phyloP scores from a whole-genome alignment of 1,140 invertebrate genomes.

The Metopolophium dirhodum region DNA sequence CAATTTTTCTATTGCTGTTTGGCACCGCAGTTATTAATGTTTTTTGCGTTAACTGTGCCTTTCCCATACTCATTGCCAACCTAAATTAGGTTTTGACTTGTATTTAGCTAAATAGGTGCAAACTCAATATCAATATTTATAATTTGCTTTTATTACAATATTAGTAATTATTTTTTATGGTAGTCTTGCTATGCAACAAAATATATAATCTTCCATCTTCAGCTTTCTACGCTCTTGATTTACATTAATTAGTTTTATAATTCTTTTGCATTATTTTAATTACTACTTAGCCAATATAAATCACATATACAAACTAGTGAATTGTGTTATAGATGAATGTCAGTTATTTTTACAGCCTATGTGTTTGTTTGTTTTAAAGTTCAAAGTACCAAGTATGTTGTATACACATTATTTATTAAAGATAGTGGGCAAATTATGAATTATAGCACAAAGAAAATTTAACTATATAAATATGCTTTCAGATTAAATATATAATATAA shows the following conservation, averaged over 20 bases:
- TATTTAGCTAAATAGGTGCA: not conserved
- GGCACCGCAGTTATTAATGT: not conserved
- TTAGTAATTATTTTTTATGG: not conserved
- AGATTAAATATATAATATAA: not conserved
- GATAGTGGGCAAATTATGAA: not conserved
- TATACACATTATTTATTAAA: not conserved
- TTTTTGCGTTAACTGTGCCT: not conserved
- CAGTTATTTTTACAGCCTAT: not conserved
- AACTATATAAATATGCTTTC: not conserved
- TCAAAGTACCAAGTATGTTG: not conserved
- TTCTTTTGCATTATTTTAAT: not conserved
- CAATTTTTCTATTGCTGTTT: not conserved
- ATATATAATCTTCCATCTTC: not conserved
- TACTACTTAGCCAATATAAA: not conserved
- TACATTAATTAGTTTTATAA: not conserved
- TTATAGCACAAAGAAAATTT: not conserved
- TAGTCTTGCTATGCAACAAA: not conserved
- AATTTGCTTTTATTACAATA: not conserved
- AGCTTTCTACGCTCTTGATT: not conserved
- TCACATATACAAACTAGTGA: not conserved
- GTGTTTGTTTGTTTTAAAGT: not conserved
- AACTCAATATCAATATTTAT: not conserved
- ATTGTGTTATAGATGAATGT: not conserved
- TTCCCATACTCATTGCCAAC: not conserved
- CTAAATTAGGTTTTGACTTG: not conserved